A percentile compares a stretch with the other conserved stretches of the same genome.
phyloP scores from a whole-genome alignment of 92 coral and sea anemone genomes.

The Palythoa caribaeorum region DNA sequence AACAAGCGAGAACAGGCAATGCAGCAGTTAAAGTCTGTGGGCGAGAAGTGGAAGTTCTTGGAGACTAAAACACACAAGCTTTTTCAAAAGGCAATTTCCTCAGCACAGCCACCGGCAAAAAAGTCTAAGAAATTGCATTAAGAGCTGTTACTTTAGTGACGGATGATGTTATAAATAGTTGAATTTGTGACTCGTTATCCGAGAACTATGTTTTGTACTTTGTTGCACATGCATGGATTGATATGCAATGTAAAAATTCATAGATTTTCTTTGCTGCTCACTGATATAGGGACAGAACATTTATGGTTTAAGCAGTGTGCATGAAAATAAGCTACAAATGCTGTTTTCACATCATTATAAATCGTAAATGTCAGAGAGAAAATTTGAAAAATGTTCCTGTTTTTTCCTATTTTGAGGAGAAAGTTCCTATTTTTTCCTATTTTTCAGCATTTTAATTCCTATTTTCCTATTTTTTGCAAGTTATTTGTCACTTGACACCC shows the following conservation, averaged over 20 bases:
- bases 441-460: neutral
- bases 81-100: constrained; percentile 41
- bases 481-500: constrained; percentile 23
- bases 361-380: neutral
- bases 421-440: constrained; percentile 15
- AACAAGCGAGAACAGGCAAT: constrained; percentile 58
- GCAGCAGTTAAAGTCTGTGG: constrained; percentile 55
- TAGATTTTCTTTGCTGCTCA: constrained; percentile 3
- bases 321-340: constrained; percentile 27
- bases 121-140: constrained; percentile 19
- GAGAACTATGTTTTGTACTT: constrained; percentile 19
- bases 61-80: constrained; percentile 58
- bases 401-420: neutral
- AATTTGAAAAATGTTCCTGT: constrained; percentile 2
- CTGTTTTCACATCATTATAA: constrained; percentile 16
- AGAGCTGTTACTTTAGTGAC: constrained; percentile 12
- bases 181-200: constrained; percentile 20
- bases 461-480: constrained; percentile 28
- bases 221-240: constrained; percentile 24
- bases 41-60: constrained; percentile 58
- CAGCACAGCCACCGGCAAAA: constrained; percentile 29
- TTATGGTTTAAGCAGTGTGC: constrained; percentile 12
- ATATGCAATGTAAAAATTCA: constrained; percentile 22
- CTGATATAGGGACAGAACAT: neutral
- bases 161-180: constrained; percentile 18